Conservation (phyloP, 2,797 vertebrate species). For the Coccyzus lansbergi region DNA sequence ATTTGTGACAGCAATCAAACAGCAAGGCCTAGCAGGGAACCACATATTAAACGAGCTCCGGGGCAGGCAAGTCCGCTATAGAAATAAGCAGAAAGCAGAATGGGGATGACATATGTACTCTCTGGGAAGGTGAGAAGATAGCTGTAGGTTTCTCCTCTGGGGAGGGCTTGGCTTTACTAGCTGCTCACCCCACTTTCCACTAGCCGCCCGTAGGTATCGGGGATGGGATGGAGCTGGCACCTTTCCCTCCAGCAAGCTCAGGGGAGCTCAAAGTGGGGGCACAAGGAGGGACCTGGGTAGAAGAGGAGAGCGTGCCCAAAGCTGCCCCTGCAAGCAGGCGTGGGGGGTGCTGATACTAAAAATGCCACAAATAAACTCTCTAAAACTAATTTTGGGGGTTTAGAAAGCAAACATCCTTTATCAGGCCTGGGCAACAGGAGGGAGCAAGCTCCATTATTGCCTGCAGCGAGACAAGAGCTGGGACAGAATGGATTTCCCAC, state of each 20-base stretch:
- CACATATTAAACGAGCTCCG: conserved; percentile 2
- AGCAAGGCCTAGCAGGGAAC: conserved; percentile 39
- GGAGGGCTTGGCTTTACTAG: background rate
- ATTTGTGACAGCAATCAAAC: conserved; percentile 34
- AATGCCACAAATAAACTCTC: too few species aligned
- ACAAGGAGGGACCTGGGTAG: background rate
- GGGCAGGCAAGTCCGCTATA: background rate
- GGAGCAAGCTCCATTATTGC: too few species aligned
- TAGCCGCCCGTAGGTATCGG: background rate
- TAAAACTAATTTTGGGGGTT: too few species aligned
- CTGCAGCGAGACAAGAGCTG: too few species aligned
- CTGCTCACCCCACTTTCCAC: background rate
- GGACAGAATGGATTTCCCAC: too few species aligned
- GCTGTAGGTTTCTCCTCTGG: background rate
- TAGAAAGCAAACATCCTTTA: too few species aligned
- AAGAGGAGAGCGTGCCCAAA: background rate
- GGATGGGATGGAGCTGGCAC: background rate
- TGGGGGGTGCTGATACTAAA: background rate
- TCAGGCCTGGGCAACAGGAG: too few species aligned
- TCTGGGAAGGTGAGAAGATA: background rate
- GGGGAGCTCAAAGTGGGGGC: background rate
- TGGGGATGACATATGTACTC: background rate
- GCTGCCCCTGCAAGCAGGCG: background rate
- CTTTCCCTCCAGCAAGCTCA: background rate
- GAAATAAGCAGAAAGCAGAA: background rate